Percentiles rank a stretch among this genome's conserved stretches.
Evolutionary conservation across 2,113 vertebrate species (phyloP).

Genomic region (Vidua macroura): DNA sequence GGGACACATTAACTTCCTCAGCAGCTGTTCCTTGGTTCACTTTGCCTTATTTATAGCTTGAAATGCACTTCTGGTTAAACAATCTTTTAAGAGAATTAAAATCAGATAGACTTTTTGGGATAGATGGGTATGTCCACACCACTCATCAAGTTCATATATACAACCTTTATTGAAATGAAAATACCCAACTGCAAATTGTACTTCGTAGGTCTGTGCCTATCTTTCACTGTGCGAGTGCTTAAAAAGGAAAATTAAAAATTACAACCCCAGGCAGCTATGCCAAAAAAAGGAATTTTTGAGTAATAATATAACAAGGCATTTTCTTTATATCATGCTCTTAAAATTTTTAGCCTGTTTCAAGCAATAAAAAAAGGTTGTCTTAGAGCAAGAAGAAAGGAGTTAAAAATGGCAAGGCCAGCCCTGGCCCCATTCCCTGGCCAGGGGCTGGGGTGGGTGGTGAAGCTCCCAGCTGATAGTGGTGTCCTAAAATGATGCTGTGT

Average conservation of each 20-base stretch:
- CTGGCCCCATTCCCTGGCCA: rapidly evolving
- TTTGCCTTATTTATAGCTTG: slow-evolving; percentile 26
- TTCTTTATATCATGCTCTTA: neutral
- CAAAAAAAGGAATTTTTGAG: neutral
- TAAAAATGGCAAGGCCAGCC: neutral
- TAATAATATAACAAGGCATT: neutral
- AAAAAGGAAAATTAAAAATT: slow-evolving; percentile 24
- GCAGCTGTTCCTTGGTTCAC: slow-evolving; percentile 42
- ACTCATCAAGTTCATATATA: neutral
- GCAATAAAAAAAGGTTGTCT: neutral
- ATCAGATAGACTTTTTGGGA: slow-evolving; percentile 18
- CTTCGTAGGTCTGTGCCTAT: neutral
- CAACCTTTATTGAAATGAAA: slow-evolving; percentile 11
- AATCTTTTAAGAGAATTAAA: slow-evolving; percentile 53
- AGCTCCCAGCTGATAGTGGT: neutral
- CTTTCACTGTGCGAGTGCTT: neutral
- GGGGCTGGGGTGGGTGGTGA: neutral
- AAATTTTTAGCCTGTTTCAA: neutral
- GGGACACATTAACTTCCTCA: slow-evolving; percentile 46
- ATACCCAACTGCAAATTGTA: neutral
- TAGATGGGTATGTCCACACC: neutral
- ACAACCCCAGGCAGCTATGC: neutral
- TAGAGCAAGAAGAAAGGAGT: neutral
- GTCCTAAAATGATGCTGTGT: neutral
- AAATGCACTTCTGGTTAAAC: slow-evolving; percentile 37